Base-by-base conservation (phyloP, 2,113 vertebrate genomes). In the Tachuris rubrigastra region DNA sequence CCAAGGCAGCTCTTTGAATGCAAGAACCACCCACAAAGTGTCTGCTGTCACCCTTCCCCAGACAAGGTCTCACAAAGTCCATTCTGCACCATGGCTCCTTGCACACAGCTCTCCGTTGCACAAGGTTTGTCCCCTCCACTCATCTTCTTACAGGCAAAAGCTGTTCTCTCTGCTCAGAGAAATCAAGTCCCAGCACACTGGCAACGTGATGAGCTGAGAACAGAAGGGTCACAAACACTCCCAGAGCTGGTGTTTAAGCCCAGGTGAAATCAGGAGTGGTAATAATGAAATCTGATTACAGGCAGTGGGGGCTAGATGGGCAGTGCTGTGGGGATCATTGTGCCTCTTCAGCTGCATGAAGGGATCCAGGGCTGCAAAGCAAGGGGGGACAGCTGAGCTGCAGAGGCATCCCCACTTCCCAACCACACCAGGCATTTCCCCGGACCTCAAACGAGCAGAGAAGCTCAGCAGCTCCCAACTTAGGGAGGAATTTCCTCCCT, bases 371-470 rank as follows among this genome's bases (percentile, higher is more conserved):
- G 30, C 33, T 85, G 62, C 41, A 65, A 55, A 72, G 19, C 6
- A 5, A 83, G 19, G 31, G 52, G 31, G 22, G 4, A 37, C 11
- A 85, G 73, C 49, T 44, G 33, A 9, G 5, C 39, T 2, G 21
- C 16, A 46, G 58, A 85, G 35, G 52, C 37, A 67, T 12, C 58
- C 60, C 46, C 9, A 0, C 47, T 68, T 67, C 47, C 63, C 50
- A 67, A 12, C 33, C 24, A 4, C 46, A 44, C 30, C 19, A 25
- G 73, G 76, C 47, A 35, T 14, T 56, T 62, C 58, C 56, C 39
- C 30, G 23, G 22, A 52, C 63, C 39, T 78, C 59, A 74, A 22
- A 76, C 0, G 0, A 81, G 63, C 0, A 4, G 53, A 56, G n/a
- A 73, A 96, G 63, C n/a, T 53, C 42, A 25, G 3, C 35, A 86